phyloP scores from a whole-genome alignment of 2,113 vertebrate species.

The Psilopsiagon aymara region DNA sequence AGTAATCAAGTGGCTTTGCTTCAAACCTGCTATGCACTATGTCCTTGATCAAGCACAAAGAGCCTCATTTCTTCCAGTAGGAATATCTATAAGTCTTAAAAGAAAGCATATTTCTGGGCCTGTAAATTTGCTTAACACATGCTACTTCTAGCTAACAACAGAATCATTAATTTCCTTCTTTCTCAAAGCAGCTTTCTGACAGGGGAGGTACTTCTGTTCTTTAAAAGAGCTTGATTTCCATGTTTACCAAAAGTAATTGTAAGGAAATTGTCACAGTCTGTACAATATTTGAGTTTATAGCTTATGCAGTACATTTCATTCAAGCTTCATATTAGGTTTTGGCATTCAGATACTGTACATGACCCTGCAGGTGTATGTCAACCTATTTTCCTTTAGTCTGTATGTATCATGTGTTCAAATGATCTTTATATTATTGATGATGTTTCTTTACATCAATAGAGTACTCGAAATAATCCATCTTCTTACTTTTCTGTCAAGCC shows the following conservation, averaged over 20 bases:
- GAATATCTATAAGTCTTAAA: background rate
- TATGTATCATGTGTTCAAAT: background rate
- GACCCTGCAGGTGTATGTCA: conserved; percentile 15
- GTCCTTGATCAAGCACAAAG: background rate
- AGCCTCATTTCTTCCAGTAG: background rate
- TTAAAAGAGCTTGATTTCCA: background rate
- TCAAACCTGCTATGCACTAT: background rate
- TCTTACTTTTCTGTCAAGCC: conserved; percentile 23
- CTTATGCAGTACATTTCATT: conserved; percentile 2
- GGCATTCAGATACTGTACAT: background rate
- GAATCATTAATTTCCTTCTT: background rate
- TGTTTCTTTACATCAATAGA: background rate
- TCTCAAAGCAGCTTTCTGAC: conserved; percentile 3
- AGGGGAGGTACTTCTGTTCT: background rate
- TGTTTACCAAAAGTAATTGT: background rate
- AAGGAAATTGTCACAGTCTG: background rate
- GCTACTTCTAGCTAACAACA: background rate
- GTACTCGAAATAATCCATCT: conserved; percentile 26
- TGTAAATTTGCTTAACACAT: background rate
- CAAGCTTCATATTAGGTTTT: background rate
- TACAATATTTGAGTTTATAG: background rate
- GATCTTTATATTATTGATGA: conserved; percentile 28
- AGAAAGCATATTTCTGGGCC: background rate
- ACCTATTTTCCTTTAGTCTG: background rate
- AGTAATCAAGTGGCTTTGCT: background rate